Conservation (phyloP, 2,113 vertebrate species). For the Anhinga anhinga region DNA sequence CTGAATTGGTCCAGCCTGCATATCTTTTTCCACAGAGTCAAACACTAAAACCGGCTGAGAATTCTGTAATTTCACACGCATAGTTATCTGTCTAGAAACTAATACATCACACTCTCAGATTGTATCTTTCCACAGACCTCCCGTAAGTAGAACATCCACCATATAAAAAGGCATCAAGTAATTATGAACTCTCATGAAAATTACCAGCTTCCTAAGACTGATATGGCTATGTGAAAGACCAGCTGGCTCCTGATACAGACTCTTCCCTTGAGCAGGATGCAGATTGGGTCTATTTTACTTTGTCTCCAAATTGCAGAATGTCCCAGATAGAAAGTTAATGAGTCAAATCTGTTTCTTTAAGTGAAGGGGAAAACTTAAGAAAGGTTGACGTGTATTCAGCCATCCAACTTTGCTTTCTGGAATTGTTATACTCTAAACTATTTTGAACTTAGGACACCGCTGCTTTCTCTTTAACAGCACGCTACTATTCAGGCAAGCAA, state of each 20-base stretch:
- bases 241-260: neutral
- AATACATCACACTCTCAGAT: neutral
- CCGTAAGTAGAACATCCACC: neutral
- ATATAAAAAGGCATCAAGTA: neutral
- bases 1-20: neutral
- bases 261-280: neutral
- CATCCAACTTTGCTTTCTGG: neutral
- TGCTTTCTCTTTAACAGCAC: neutral
- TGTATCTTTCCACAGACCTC: neutral
- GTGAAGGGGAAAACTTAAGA: neutral
- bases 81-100: neutral
- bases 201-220: neutral
- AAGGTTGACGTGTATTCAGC: neutral
- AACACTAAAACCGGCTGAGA: neutral
- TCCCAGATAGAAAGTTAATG: neutral
- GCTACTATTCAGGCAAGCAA: neutral
- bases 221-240: neutral
- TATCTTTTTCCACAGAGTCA: neutral
- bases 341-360: neutral
- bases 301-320: neutral
- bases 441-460: neutral
- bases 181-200: neutral
- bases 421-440: neutral
- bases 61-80: neutral
- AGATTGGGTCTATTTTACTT: neutral